phyloP scores from a whole-genome alignment of 1,140 invertebrate species.

The Lysiphlebus fabarum region DNA sequence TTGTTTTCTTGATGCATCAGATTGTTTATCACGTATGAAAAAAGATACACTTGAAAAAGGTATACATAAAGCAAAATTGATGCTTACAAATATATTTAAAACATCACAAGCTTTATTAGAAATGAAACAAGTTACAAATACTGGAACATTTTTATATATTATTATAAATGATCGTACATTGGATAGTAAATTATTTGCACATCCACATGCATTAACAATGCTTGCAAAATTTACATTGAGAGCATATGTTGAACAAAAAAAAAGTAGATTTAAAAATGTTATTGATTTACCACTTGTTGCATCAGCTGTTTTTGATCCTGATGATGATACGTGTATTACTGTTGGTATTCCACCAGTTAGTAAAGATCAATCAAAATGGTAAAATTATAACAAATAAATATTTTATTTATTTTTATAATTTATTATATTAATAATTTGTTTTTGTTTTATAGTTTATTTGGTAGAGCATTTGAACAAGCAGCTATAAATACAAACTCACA shows the following conservation, averaged over 20 bases:
- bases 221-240: slow-evolving; percentile 77
- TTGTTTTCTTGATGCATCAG: slow-evolving; percentile 74
- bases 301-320: slow-evolving; percentile 57
- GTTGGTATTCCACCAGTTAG: slow-evolving; percentile 83
- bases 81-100: slow-evolving; percentile 71
- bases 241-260: slow-evolving; percentile 66
- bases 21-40: slow-evolving; percentile 67
- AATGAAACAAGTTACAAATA: slow-evolving; percentile 75
- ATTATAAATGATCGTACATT: slow-evolving; percentile 74
- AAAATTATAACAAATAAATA: slow-evolving; percentile 62
- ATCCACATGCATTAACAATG: slow-evolving; percentile 70
- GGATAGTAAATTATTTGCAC: slow-evolving; percentile 68
- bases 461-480: slow-evolving; percentile 89
- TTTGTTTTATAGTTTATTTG: slow-evolving; percentile 73
- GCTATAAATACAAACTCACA: slow-evolving; percentile 73
- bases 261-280: slow-evolving; percentile 56
- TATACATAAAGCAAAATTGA: slow-evolving; percentile 71
- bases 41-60: slow-evolving; percentile 65
- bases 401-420: slow-evolving; percentile 17
- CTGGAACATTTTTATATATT: slow-evolving; percentile 87
- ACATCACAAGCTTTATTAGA: slow-evolving; percentile 81
- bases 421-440: slow-evolving; percentile 28
- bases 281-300: slow-evolving; percentile 64
- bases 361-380: slow-evolving; percentile 69
- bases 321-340: slow-evolving; percentile 68